Conservation (phyloP, 2,113 vertebrate species). For the Platysternon megacephalum region DNA sequence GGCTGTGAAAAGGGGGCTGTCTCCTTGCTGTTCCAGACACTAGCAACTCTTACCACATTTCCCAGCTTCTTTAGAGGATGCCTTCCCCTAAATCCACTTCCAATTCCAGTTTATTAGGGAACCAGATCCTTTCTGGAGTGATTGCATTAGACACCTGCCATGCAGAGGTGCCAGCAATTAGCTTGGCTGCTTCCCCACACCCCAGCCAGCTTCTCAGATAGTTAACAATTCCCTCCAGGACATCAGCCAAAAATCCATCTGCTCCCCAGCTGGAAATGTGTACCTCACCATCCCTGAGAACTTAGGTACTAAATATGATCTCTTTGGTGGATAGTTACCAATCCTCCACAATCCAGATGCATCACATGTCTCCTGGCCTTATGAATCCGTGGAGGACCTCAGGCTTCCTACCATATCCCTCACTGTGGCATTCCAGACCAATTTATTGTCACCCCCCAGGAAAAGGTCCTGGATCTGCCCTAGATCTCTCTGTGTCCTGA, state of each 20-base stretch:
- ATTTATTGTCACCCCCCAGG: background rate
- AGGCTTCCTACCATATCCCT: background rate
- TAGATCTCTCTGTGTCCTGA: background rate
- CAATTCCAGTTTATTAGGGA: background rate
- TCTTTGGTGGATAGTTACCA: background rate
- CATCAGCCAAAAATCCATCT: background rate
- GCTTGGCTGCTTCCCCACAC: background rate
- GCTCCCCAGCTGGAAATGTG: background rate
- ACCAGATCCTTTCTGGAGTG: background rate
- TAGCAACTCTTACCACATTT: background rate
- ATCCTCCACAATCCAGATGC: background rate
- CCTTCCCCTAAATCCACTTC: background rate
- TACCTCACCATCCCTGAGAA: background rate
- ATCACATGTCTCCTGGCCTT: background rate
- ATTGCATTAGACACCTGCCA: background rate
- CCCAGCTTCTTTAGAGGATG: background rate
- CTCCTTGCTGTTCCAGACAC: background rate
- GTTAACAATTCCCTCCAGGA: background rate
- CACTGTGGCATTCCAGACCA: background rate
- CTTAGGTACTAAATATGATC: background rate
- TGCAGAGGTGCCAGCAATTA: background rate
- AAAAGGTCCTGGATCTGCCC: background rate
- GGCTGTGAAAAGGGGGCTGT: background rate
- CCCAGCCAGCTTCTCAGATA: background rate
- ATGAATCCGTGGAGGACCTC: background rate